Base-by-base conservation (phyloP, 2,888 invertebrate genomes). In the Agrypnus murinus region DNA sequence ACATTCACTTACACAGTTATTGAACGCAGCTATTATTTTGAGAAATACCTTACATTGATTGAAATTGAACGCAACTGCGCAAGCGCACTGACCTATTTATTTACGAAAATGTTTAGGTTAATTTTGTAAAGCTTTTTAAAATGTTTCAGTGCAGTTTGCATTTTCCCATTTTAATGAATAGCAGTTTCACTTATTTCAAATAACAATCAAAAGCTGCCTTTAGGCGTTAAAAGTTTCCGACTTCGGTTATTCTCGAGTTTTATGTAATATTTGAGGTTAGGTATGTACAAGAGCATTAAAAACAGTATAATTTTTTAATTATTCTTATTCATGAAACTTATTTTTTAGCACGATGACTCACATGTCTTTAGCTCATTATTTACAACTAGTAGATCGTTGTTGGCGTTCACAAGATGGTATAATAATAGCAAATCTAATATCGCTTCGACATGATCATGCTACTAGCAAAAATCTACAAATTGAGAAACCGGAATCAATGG, bases 381-480 rank as follows among this genome's bases (percentile, higher is more conserved):
- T 86, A 12, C 85, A 86, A 79, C 77, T 84, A 43, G 86, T 92
- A 0, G 90, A 92, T 74, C 86, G 90, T 67, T 86, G 89, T 65
- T 92, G 90, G 87, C 87, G 90, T 55, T 88, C 88, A 5, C 88
- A 87, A 68, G 91, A 92, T 83, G 92, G 92, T 0, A 85, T 86
- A 32, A 84, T 87, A 71, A 84, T 93, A 57, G 89, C 91, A 0
- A 86, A 87, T 25, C 87, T 91, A 65, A 77, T 93, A 0, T 92
- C 92, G 0, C 85, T 92, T 19, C 87, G 90, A 65, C 92, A 95
- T 81, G 91, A 91, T 15, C 95, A 95, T 85, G 90, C 92, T 3
- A 87, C 87, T 57, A 94, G 92, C 80, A 87, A 88, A 65, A 91
- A 91, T 78, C 86, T 95, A 12, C 90, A 92, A 70, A 86, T 92